phyloP scores from a whole-genome alignment of 2,113 vertebrate genomes.

The Gorilla gorilla region DNA sequence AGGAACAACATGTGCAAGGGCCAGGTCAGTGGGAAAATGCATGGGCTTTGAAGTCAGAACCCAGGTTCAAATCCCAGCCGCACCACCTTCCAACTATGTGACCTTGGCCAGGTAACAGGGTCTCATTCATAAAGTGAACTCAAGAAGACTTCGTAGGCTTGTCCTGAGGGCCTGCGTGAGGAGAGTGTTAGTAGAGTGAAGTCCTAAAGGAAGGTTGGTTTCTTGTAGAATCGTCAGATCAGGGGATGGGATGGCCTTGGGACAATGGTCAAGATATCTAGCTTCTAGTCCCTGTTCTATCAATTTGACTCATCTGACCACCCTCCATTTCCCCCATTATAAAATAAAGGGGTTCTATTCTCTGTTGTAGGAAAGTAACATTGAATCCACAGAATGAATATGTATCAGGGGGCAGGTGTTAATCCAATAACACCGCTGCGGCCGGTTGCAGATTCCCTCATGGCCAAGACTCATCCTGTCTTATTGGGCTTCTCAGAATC shows the following conservation, averaged over 20 bases:
- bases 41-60: no score
- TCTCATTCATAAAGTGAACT: background rate
- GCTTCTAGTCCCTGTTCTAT: background rate
- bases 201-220: background rate
- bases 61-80: background rate
- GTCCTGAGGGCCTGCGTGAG: accelerated
- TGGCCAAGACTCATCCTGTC: accelerated
- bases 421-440: accelerated
- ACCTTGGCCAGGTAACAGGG: background rate
- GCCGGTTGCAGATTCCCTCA: accelerated
- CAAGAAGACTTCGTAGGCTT: accelerated
- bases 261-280: accelerated
- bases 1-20: background rate
- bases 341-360: accelerated
- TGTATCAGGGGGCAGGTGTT: no score
- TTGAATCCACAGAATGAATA: no score
- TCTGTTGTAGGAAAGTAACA: background rate
- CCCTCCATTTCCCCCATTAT: background rate
- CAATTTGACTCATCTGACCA: background rate
- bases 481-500: accelerated
- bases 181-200: accelerated
- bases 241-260: accelerated
- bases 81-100: background rate
- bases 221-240: background rate
- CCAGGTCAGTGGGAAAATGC: no score